A percentile compares a stretch with the other conserved stretches of the same genome.
Evolutionary conservation across 2,113 vertebrate species (phyloP).

Genomic region (Tenebrosternarchus preto): DNA sequence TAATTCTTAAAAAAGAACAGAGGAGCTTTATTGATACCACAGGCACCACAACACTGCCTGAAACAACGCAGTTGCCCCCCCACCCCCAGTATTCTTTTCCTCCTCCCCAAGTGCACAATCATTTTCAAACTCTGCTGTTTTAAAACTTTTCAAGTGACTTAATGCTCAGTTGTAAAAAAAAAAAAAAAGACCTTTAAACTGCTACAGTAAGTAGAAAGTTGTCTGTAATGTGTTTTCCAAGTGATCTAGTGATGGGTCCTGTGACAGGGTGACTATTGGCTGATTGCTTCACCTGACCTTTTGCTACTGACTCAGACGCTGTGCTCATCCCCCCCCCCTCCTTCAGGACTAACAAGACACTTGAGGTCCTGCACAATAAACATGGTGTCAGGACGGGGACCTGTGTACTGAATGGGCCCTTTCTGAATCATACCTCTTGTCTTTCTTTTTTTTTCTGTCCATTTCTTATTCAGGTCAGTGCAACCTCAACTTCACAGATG

Average conservation of each 20-base stretch:
- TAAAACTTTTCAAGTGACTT: neutral
- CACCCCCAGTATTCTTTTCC: neutral
- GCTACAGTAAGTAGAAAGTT: slow-evolving; percentile 20
- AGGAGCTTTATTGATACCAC: no score
- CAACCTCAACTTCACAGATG: slow-evolving; percentile 87
- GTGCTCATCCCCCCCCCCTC: slow-evolving; percentile 58
- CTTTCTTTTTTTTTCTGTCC: slow-evolving; percentile 6
- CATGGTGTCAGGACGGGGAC: slow-evolving; percentile 63
- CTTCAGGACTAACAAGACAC: slow-evolving; percentile 64
- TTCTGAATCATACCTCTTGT: neutral
- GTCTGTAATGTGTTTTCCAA: slow-evolving; percentile 16
- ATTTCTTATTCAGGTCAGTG: slow-evolving; percentile 80
- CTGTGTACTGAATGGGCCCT: slow-evolving; percentile 35
- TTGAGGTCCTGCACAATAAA: slow-evolving; percentile 62
- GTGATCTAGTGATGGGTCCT: slow-evolving; percentile 18
- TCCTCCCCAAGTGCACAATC: neutral
- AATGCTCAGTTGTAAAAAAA: neutral
- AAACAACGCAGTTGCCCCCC: no score
- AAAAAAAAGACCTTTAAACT: slow-evolving; percentile 5
- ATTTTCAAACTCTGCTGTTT: neutral
- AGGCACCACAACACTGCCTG: neutral
- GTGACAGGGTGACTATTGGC: slow-evolving; percentile 11
- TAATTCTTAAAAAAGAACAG: no score
- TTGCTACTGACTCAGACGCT: slow-evolving; percentile 55
- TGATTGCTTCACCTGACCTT: slow-evolving; percentile 62